Evolutionary conservation across 2,797 vertebrate genomes (phyloP).

Genomic region (Myotis findleyi): DNA sequence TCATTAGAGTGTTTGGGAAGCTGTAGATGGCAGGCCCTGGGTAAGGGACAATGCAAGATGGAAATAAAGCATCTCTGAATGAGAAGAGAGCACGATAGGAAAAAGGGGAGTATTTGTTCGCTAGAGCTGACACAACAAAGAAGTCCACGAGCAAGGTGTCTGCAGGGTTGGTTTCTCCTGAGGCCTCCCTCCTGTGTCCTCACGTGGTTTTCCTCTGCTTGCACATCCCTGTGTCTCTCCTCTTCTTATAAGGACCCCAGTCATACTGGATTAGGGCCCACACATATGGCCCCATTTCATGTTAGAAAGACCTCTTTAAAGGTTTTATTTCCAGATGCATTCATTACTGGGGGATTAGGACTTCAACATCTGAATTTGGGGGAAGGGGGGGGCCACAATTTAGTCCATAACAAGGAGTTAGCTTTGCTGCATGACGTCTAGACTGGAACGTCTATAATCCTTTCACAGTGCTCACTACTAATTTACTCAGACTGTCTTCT

Average conservation of each 20-base stretch:
- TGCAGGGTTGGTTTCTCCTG: background rate
- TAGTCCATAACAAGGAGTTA: background rate
- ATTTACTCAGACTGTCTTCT: background rate
- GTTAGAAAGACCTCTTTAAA: background rate
- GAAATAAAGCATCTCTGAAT: background rate
- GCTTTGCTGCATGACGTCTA: background rate
- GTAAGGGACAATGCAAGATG: background rate
- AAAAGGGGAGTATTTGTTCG: background rate
- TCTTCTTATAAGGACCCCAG: background rate
- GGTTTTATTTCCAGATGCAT: background rate
- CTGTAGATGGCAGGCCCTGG: background rate
- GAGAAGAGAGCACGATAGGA: background rate
- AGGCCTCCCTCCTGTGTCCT: background rate
- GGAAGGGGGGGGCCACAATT: rapidly evolving
- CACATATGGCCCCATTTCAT: background rate
- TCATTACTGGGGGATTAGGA: background rate
- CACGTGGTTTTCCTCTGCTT: rapidly evolving
- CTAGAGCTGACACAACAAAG: background rate
- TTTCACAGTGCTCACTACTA: background rate
- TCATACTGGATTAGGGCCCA: background rate
- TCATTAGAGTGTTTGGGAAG: background rate
- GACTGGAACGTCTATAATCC: background rate
- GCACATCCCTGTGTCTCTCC: background rate
- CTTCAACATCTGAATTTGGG: background rate
- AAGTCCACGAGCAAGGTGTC: background rate